Base-by-base conservation (phyloP, 2,797 vertebrate species). In the Hydrophis major region DNA sequence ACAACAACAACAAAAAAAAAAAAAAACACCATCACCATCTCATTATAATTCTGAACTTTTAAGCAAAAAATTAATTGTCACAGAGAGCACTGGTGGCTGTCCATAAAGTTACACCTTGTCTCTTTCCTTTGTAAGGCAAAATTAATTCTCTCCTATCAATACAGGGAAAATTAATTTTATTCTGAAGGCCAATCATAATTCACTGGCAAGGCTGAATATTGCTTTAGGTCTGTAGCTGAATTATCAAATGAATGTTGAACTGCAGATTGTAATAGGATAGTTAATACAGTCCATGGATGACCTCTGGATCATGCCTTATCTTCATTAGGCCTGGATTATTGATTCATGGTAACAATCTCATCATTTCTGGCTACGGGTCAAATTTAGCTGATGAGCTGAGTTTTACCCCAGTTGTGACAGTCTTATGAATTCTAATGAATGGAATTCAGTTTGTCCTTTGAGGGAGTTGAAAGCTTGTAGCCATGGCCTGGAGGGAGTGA, bases 121-220 rank as follows among this genome's bases (percentile, higher is more conserved):
- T 57, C 25, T 74, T 32, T 32, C n/a, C 8, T 89, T 92, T 87
- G 6, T 42, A 66, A 47, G 87, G n/a, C 53, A 91, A 50, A 86
- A 91, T 53, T 16, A 86, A 50, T 91, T 60, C 22, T 25, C 20
- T 4, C 47, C 61, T 92, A 37, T 22, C 63, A 88, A 25, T 20
- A 78, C 11, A 88, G 50, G 20, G 27, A 89, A 27, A 47, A 13
- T 12, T 78, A 3, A 14, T 32, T 92, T 27, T 87, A 47, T 6
- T 56, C 47, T 6, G 56, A 74, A 47, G 42, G 10, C 28, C 18
- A n/a, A 56, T 28, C n/a, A n/a, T 32, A 69, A 14, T 89, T 90
- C 89, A 90, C n/a, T 74, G 13, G 88, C 61, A 57, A 90, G 90
- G 50, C 20, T 94, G 91, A 94, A 27, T 47, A 60, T 95, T 95